phyloP scores from a whole-genome alignment of 2,888 invertebrate genomes.

The Hydrotaea cyrtoneurina region DNA sequence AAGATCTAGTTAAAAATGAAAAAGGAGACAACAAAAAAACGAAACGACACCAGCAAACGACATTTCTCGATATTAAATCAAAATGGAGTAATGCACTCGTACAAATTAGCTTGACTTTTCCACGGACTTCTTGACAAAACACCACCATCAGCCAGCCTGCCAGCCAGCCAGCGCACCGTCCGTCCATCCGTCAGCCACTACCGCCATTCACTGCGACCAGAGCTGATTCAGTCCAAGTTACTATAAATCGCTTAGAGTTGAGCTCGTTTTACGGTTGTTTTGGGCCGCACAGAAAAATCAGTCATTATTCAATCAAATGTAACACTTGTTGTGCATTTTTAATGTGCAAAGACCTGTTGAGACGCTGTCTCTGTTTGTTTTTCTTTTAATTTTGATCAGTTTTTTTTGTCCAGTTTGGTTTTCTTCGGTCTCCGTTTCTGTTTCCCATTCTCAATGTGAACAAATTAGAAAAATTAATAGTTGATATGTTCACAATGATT shows the following conservation, averaged over 20 bases:
- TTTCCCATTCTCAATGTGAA: slow-evolving; percentile 51
- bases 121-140: slow-evolving; percentile 45
- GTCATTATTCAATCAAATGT: slow-evolving; percentile 65
- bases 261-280: slow-evolving; percentile 58
- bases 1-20: not conserved
- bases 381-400: slow-evolving; percentile 1
- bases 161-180: not conserved
- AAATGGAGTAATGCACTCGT: slow-evolving; percentile 46
- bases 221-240: not conserved
- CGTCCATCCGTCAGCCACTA: not conserved
- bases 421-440: not conserved
- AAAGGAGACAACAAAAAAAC: not conserved
- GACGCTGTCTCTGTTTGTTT: slow-evolving; percentile 9
- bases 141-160: not conserved
- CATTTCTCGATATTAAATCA: slow-evolving; percentile 59
- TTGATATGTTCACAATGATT: slow-evolving; percentile 34
- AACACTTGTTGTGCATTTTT: slow-evolving; percentile 63
- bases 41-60: slow-evolving; percentile 18
- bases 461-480: slow-evolving; percentile 64
- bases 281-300: slow-evolving; percentile 47
- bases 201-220: not conserved
- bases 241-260: slow-evolving; percentile 21
- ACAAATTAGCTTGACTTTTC: slow-evolving; percentile 59
- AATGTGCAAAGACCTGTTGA: slow-evolving; percentile 31
- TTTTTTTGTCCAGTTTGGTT: not conserved